Evolutionary conservation across 2,113 vertebrate species (phyloP), one percentile per base, ranked within the genome.

Genomic region (Setophaga coronata): DNA sequence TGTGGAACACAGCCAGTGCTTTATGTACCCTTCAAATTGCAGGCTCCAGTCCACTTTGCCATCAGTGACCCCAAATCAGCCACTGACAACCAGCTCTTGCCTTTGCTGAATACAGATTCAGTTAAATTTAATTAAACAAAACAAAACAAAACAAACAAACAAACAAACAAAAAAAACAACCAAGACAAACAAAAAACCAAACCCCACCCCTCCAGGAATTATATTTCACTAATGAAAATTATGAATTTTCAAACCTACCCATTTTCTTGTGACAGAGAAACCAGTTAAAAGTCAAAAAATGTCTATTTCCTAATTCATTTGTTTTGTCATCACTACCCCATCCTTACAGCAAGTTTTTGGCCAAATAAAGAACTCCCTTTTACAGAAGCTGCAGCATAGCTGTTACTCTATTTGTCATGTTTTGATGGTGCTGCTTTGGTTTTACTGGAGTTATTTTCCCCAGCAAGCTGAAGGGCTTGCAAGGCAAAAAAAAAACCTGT

Each of bases 21-120:
- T 98, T 97, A 98, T 95, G 91, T 88, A 91, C 94, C 89, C 87
- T 97, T 96, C 87, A 96, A 97, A 97, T 16, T 71, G 92, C 89
- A 97, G 96, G 91, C 94, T 95, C 89, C 87, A 97, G 93, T 71
- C 91, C 90, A 21, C 90, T 90, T 47, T 71, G 83, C 87, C 64
- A 60, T 62, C 94, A 89, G 78, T 80, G 93, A 97, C 97, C 96
- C 67, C 23, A 69, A 58, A 7, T 73, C 67, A 88, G 74, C 60
- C 24, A 23, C 89, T 94, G 97, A 97, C 89, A 96, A 94, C 34
- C 53, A 58, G 33, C 80, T 54, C 56, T 38, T 11, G 13, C 71
- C 88, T 86, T 82, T 82, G 57, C 83, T 58, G 69, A 93, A 71
- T 7, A 4, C 11, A 67, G 40, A 89, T 54, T 56, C 6, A 14